These are phyloP conservation scores for Chaenodraco wilsoni DNA, from an alignment of 2,797 vertebrate species.

Conservation along the genomic window DNA sequence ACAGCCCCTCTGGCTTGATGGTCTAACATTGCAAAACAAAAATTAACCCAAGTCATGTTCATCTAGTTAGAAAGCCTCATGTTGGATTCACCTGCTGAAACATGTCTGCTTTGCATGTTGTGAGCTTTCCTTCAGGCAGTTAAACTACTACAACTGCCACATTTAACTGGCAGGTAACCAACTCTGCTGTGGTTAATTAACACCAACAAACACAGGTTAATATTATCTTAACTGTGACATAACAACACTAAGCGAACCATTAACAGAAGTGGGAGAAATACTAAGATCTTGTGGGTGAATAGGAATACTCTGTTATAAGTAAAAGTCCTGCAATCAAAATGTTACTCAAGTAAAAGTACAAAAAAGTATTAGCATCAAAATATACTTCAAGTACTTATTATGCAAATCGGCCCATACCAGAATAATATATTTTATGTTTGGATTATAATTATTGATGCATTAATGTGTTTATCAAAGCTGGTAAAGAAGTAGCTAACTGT, in stretches of 20 bases:
- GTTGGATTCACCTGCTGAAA: background rate
- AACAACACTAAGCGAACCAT: background rate
- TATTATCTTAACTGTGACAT: background rate
- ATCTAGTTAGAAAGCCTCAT: background rate
- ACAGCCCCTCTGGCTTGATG: background rate
- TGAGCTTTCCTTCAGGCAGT: background rate
- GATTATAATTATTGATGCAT: no score
- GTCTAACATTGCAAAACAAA: background rate
- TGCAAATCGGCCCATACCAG: no score
- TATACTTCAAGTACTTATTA: no score
- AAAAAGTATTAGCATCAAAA: no score
- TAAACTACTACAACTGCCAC: conserved; percentile 35
- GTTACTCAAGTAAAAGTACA: no score
- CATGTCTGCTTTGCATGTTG: background rate
- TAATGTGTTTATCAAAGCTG: no score
- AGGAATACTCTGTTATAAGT: background rate
- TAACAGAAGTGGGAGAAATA: background rate
- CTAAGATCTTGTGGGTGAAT: no score
- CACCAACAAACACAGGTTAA: background rate
- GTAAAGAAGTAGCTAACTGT: no score
- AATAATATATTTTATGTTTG: no score
- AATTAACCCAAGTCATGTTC: background rate
- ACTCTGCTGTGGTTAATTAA: background rate
- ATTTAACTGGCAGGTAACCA: conserved; percentile 19
- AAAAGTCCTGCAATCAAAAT: no score